Evolutionary conservation across 2,113 vertebrate species (phyloP).

Genomic region (Trematocara macrostoma): DNA sequence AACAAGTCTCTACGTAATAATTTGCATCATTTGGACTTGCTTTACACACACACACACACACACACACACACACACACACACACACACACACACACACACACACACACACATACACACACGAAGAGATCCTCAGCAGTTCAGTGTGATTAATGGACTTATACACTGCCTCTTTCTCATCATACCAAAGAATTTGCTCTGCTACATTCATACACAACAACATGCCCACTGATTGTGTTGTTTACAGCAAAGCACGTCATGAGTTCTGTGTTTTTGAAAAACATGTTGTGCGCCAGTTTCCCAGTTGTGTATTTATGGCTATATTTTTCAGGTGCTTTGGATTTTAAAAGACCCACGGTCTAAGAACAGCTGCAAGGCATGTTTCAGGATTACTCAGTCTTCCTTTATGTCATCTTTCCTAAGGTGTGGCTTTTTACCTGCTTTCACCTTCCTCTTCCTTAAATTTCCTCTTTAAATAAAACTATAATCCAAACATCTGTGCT

Average conservation of each 20-base stretch:
- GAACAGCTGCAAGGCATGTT: background rate
- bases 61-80: background rate
- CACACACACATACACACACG: background rate
- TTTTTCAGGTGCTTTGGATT: background rate
- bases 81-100: background rate
- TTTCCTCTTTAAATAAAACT: background rate
- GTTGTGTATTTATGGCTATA: background rate
- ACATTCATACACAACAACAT: background rate
- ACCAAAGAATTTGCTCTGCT: background rate
- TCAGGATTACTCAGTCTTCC: background rate
- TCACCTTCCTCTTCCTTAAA: background rate
- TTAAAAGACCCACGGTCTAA: background rate
- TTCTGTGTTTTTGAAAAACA: background rate
- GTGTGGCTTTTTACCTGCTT: background rate
- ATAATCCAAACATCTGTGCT: background rate
- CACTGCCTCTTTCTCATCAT: background rate
- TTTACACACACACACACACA: background rate
- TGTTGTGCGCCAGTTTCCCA: background rate
- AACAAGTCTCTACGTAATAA: background rate
- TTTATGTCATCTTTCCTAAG: background rate
- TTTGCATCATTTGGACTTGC: background rate
- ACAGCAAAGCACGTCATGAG: background rate
- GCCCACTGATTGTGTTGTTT: background rate
- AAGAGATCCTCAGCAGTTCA: background rate
- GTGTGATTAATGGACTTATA: slow-evolving; percentile 26